Conservation (phyloP, 1,140 invertebrate genomes). For the Andricus grossulariae region DNA sequence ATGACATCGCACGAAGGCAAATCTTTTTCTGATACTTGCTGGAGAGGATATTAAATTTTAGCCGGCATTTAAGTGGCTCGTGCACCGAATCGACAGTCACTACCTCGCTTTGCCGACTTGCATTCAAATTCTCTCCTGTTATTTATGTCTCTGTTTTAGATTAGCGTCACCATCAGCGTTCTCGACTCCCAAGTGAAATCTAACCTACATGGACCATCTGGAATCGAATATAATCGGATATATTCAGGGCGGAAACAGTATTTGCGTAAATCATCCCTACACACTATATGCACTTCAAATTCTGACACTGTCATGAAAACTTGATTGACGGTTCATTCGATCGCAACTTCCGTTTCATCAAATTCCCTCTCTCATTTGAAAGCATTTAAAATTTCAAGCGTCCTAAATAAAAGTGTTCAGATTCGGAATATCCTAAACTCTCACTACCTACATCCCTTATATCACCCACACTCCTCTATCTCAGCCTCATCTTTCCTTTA, state of each 20-base stretch:
- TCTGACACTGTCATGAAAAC: conserved; percentile 34
- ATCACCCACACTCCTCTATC: no score
- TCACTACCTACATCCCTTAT: no score
- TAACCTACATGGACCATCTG: not conserved
- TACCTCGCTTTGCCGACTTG: conserved; percentile 40
- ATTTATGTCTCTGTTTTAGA: conserved; percentile 39
- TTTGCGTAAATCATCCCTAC: not conserved
- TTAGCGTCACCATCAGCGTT: not conserved
- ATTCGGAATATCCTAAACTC: no score
- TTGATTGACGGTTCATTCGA: conserved; percentile 42
- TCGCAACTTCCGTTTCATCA: not conserved
- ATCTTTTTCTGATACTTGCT: conserved; percentile 66
- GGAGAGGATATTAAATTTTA: conserved; percentile 62
- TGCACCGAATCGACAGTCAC: conserved; percentile 43
- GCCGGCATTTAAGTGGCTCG: conserved; percentile 45
- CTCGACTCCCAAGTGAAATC: not conserved
- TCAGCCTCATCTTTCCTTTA: no score
- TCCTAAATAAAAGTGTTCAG: no score
- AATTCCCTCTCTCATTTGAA: not conserved
- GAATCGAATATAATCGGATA: not conserved
- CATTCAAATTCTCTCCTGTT: conserved; percentile 39
- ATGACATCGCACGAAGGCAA: conserved; percentile 46
- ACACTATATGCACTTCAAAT: conserved; percentile 19
- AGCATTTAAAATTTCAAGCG: no score
- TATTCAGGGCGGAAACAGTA: not conserved